Conservation (phyloP, 1,140 invertebrate species). For the Bombus breviceps region DNA sequence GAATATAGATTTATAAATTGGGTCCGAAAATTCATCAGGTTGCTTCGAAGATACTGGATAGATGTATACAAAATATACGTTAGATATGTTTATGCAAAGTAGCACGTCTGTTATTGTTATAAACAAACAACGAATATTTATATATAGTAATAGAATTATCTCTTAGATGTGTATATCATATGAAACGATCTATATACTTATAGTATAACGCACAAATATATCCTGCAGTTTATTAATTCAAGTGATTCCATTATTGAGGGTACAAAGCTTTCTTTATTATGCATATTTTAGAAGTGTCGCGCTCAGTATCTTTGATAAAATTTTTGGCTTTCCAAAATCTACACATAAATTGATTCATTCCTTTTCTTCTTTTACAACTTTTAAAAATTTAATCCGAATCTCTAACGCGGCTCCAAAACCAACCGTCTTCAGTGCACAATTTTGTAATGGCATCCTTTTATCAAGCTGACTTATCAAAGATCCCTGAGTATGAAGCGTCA, state of each 20-base stretch:
- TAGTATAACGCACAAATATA: background rate
- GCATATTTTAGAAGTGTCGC: background rate
- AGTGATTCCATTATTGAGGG: background rate
- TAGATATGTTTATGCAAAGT: background rate
- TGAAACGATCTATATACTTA: background rate
- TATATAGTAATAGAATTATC: background rate
- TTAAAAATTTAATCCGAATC: constrained; percentile 2
- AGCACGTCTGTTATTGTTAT: constrained; percentile 1
- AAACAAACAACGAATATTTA: background rate
- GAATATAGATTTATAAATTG: constrained; percentile 90
- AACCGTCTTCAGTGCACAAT: background rate
- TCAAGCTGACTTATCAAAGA: constrained; percentile 50
- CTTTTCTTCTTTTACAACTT: background rate
- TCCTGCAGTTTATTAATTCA: background rate
- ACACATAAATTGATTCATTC: background rate
- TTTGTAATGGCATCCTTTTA: constrained; percentile 16
- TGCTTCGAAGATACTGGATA: constrained; percentile 84
- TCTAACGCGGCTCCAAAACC: background rate
- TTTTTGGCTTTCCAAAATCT: background rate
- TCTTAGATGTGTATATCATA: background rate
- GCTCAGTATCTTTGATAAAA: constrained; percentile 4
- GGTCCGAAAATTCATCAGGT: constrained; percentile 91
- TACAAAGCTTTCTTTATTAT: background rate
- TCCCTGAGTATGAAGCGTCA: constrained; percentile 65
- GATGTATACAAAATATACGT: constrained; percentile 49